Base-by-base conservation (phyloP, 2,797 vertebrate species). In the Hemibagrus guttatus region DNA sequence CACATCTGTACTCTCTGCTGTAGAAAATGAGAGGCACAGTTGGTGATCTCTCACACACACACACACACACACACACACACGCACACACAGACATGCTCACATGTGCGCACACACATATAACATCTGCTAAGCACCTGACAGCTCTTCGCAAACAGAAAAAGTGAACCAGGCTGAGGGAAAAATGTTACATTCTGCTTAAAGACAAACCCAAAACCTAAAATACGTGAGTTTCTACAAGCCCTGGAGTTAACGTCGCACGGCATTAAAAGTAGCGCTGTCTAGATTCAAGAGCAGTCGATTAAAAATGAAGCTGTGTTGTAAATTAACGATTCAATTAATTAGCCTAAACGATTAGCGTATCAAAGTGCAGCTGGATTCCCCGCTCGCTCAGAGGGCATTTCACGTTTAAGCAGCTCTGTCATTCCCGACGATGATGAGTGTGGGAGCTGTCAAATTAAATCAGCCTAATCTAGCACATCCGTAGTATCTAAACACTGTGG, bases 361-460 rank as follows among this genome's bases (percentile, higher is more conserved):
- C 95, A 95, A 96, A 81, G 86, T 94, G 93, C 94, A 94, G 92
- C 92, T 91, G 92, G 69, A 89, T 94, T 95, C 94, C 95, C 94
- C 93, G 90, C 93, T 95, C 78, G 95, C 95, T 94, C 95, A 90
- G 87, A 90, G 75, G 93, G 94, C 95, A 97, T 96, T 97, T 97
- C 95, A 96, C 95, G 90, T 91, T 91, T 96, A 96, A 97, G 95
- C 95, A 93, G 93, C 94, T 93, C 95, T 96, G 96, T 97, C 96
- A 95, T 94, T 96, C 96, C 95, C 95, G 96, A 97, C 96, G 95
- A 93, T 93, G 93, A 90, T 91, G 86, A 94, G 92, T 92, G 93
- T 94, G 95, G 92, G 46, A 86, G 91, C 95, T 96, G 96, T 97
- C 97, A 95, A 91, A 86, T 94, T 91, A 94, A 93, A 95, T 97